Evolutionary conservation across 2,888 invertebrate species (phyloP).

Genomic region (Polyploca ridens): DNA sequence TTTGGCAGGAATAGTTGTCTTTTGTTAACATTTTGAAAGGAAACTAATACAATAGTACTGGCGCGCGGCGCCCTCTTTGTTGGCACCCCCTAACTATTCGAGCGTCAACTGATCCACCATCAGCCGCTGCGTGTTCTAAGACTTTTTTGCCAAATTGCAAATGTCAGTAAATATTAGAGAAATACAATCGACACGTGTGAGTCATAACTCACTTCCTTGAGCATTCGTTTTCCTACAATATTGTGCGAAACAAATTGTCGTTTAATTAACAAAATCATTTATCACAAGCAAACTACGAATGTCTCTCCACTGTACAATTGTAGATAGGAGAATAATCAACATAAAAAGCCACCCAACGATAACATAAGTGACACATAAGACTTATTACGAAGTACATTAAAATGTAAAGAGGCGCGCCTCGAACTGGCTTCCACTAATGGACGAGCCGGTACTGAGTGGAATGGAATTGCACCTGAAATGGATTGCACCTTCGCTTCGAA

Average conservation of each 20-base stretch:
- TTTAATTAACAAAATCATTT: conserved; percentile 20
- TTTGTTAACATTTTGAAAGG: conserved; percentile 7
- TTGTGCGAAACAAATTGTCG: neutral
- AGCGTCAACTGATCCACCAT: neutral
- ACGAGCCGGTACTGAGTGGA: conserved; percentile 33
- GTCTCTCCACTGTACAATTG: conserved; percentile 8
- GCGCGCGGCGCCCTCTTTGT: conserved; percentile 13
- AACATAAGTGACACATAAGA: conserved; percentile 33
- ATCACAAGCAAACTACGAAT: conserved; percentile 17
- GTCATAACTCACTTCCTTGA: neutral
- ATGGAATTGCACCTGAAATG: conserved; percentile 65
- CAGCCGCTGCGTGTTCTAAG: conserved; percentile 20
- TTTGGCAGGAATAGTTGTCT: neutral
- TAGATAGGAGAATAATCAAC: conserved; percentile 12
- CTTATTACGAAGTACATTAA: conserved; percentile 48
- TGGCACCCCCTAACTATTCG: conserved; percentile 33
- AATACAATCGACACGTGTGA: conserved; percentile 42
- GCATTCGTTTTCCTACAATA: no score
- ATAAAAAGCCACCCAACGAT: conserved; percentile 36
- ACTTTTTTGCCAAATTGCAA: conserved; percentile 42
- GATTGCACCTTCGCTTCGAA: conserved; percentile 49
- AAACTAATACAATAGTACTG: conserved; percentile 7
- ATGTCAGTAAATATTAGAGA: conserved; percentile 46
- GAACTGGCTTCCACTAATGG: conserved; percentile 47
- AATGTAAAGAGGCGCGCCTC: conserved; percentile 62